phyloP scores from a whole-genome alignment of 2,888 invertebrate species.

The Eristalis tenax region DNA sequence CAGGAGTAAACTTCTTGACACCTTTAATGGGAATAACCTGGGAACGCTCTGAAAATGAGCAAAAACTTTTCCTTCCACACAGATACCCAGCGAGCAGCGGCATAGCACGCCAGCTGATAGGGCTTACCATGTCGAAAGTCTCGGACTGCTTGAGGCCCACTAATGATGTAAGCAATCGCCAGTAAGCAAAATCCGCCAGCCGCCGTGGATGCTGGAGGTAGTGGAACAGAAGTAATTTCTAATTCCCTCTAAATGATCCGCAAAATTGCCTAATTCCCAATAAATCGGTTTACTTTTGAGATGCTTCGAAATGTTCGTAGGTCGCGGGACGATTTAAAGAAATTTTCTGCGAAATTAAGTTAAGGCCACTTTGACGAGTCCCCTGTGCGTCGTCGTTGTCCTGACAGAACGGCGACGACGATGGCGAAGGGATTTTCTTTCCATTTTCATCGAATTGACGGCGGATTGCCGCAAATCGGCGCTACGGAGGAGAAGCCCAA shows the following conservation, averaged over 20 bases:
- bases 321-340: not conserved
- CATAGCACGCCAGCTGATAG: conserved; percentile 13
- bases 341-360: conserved; percentile 41
- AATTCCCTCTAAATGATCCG: conserved; percentile 64
- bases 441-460: not conserved
- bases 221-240: conserved; percentile 42
- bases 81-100: not conserved
- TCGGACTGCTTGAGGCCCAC: conserved; percentile 50
- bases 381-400: conserved; percentile 1
- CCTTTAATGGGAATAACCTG: conserved; percentile 48
- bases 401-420: not conserved
- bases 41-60: conserved; percentile 48
- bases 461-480: not conserved
- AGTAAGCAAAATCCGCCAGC: too few species aligned
- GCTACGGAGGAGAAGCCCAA: not conserved
- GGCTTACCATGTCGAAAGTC: conserved; percentile 21
- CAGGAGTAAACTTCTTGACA: conserved; percentile 52
- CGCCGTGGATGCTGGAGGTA: not conserved
- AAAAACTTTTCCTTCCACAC: conserved; percentile 29
- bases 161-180: conserved; percentile 31
- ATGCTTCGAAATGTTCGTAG: conserved; percentile 12
- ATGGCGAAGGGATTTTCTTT: not conserved
- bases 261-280: conserved; percentile 61
- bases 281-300: conserved; percentile 43
- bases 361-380: conserved; percentile 1